Evolutionary conservation across 2,797 vertebrate species (phyloP).

Genomic region (Euphonia xanthogaster): DNA sequence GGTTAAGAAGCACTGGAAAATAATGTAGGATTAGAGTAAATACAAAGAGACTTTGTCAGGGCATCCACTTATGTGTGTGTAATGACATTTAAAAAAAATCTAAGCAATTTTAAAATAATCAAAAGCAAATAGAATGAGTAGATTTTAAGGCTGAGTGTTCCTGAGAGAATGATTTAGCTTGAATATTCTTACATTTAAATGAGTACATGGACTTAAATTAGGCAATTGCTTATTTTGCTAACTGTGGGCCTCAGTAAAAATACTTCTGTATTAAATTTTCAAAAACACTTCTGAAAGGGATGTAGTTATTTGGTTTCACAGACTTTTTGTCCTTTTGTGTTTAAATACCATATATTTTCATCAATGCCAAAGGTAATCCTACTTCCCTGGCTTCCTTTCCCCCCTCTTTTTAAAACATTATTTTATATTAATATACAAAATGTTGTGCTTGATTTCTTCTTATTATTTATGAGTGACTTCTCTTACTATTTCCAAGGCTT

Average conservation of each 20-base stretch:
- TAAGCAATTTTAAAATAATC: background rate
- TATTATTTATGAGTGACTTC: background rate
- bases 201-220: background rate
- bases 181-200: background rate
- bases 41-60: background rate
- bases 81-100: background rate
- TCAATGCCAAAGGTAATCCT: background rate
- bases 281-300: background rate
- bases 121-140: background rate
- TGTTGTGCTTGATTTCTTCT: background rate
- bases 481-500: background rate
- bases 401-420: accelerated
- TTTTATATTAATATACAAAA: background rate
- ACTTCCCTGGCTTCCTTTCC: accelerated
- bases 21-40: background rate
- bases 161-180: background rate
- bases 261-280: background rate
- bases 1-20: background rate
- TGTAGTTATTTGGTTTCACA: background rate
- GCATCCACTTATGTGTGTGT: background rate
- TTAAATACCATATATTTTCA: background rate
- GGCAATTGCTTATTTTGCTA: background rate
- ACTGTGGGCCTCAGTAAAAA: background rate
- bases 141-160: background rate
- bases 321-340: background rate